These are phyloP conservation scores for Brenthis daphne DNA, from an alignment of 2,888 invertebrate species.

Conservation along the genomic window DNA sequence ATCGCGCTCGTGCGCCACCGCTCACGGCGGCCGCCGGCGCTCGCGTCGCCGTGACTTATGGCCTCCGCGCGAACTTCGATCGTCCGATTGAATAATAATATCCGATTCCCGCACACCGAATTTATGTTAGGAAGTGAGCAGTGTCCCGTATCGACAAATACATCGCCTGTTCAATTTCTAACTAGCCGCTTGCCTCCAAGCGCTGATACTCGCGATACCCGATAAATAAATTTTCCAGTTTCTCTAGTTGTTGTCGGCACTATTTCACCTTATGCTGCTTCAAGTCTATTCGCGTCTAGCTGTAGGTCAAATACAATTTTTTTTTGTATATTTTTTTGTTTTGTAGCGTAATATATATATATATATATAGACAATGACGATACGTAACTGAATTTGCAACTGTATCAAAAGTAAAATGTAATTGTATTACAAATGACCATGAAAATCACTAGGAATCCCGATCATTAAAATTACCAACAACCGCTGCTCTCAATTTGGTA, in stretches of 20 bases:
- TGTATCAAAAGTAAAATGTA: conserved; percentile 9
- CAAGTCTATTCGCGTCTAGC: conserved; percentile 56
- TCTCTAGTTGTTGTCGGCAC: conserved; percentile 59
- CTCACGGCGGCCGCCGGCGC: conserved; percentile 80
- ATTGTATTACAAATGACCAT: conserved; percentile 25
- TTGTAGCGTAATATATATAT: not conserved
- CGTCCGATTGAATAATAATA: conserved; percentile 81
- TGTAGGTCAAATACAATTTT: conserved; percentile 57
- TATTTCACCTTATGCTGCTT: conserved; percentile 50
- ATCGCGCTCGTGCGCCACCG: conserved; percentile 79
- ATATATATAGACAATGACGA: too few relatives aligned
- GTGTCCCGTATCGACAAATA: conserved; percentile 72
- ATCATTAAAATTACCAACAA: conserved; percentile 61
- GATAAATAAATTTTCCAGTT: conserved; percentile 70
- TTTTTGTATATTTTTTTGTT: conserved; percentile 5
- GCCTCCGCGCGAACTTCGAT: conserved; percentile 79
- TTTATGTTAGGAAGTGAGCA: conserved; percentile 80
- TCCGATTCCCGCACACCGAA: conserved; percentile 80
- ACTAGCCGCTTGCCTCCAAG: conserved; percentile 61
- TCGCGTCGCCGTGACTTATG: conserved; percentile 80
- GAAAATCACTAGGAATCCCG: conserved; percentile 50
- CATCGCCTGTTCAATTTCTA: conserved; percentile 69
- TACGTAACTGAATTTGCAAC: not conserved
- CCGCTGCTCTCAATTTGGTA: conserved; percentile 60
- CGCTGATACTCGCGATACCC: conserved; percentile 63